Conservation (phyloP, 2,113 vertebrate species). For the Noctilio leporinus region DNA sequence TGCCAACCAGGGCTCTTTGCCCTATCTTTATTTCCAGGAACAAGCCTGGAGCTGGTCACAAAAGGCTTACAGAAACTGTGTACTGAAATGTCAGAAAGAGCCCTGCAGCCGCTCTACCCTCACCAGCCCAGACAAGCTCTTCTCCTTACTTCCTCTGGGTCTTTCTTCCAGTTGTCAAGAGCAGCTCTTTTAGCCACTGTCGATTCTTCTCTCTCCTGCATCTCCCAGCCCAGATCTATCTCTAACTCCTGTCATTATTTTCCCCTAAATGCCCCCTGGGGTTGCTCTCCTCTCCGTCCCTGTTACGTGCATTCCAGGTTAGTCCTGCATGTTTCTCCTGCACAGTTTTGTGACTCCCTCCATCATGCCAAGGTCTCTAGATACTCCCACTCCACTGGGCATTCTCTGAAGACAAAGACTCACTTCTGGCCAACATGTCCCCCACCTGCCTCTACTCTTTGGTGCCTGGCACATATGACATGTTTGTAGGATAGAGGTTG, state of each 20-base stretch:
- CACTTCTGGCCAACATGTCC: background rate
- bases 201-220: background rate
- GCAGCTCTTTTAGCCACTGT: background rate
- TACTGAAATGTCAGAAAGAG: background rate
- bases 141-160: background rate
- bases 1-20: too few relatives aligned
- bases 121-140: background rate
- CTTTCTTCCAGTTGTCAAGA: background rate
- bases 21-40: background rate
- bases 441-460: background rate
- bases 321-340: background rate
- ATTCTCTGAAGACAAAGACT: background rate
- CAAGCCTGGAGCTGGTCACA: background rate
- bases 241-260: background rate
- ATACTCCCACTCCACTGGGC: background rate
- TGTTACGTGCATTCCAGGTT: background rate
- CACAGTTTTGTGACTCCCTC: background rate
- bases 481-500: background rate
- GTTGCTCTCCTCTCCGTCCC: background rate
- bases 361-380: background rate
- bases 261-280: background rate
- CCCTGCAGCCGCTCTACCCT: rapidly evolving
- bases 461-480: background rate
- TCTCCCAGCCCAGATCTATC: background rate
- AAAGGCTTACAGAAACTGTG: background rate